Evolutionary conservation across 1,140 invertebrate species (phyloP), one percentile per base, ranked within the genome.

Genomic region (Melipona quadrifasciata): DNA sequence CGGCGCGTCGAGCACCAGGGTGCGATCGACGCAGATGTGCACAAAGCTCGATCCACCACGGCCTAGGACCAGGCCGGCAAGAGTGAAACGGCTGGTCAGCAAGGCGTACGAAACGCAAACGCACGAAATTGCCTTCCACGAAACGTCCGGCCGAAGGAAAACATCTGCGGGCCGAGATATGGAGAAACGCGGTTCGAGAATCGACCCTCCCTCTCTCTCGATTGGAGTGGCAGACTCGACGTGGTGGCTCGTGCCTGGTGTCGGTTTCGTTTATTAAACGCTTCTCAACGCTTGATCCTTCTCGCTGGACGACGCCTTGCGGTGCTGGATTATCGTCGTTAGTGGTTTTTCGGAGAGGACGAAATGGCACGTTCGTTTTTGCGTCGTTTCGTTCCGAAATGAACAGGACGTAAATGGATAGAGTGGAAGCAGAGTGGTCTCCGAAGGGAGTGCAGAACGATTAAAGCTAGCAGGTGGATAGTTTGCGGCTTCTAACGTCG

Each of bases 121-220:
- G 70, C 47, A 47, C 39, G 61, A 86, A 84, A 90, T 84, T 84
- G 58, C 76, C 80, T 89, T 89, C 80, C 58, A 57, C 72, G 70
- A 86, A 86, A 87, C 73, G 34, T 71, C 8, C 53, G 21, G 39
- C 61, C 24, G 75, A 87, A 87, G 76, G 58, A 84, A 90, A 89
- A 89, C 87, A 89, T 90, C 89, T 90, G 88, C 78, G 84, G 75
- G 39, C 77, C 86, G 82, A 53, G 31, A 74, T 74, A 74, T 86
- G 39, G 78, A 55, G 55, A 65, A 27, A 53, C 58, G 31, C 27
- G 51, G 64, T 72, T n/a, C n/a, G n/a, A n/a, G 61, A 53, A 72
- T 57, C 39, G 27, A 51, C 11, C 39, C 27, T 19, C 39, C 67
- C 68, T 55, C 86, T 47, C 79, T 47, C 79, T 19, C 5, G 17